Conservation (phyloP, 2,888 invertebrate genomes). For the Leptogaster cylindrica region DNA sequence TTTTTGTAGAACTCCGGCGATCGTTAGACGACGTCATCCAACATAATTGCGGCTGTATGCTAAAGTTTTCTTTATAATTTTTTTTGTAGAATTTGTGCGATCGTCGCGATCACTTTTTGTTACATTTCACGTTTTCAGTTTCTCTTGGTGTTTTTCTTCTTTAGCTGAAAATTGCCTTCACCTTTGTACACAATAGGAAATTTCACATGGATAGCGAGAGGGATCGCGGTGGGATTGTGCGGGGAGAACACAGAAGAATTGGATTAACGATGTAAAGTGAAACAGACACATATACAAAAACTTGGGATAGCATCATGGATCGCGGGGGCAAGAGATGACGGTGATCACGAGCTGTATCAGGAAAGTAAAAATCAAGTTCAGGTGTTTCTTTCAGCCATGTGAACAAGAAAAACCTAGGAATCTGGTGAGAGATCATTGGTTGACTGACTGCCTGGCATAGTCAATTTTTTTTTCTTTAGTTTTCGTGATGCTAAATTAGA, state of each 20-base stretch:
- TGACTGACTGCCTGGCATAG: too few relatives aligned
- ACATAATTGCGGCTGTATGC: too few relatives aligned
- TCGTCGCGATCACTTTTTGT: constrained; percentile 4
- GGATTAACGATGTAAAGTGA: constrained; percentile 19
- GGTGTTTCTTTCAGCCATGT: constrained; percentile 41
- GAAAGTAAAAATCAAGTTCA: constrained; percentile 46
- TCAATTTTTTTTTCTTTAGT: too few relatives aligned
- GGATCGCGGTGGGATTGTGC: not conserved
- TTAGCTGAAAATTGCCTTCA: constrained; percentile 23
- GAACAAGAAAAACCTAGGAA: constrained; percentile 41
- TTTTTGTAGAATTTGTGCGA: too few relatives aligned
- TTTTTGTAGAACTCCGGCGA: not conserved
- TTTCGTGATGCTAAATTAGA: too few relatives aligned
- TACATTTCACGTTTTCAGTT: constrained; percentile 11
- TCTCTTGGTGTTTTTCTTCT: constrained; percentile 10
- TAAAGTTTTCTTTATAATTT: not conserved
- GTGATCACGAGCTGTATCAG: constrained; percentile 31
- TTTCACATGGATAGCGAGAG: constrained; percentile 10
- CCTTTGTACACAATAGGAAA: constrained; percentile 27
- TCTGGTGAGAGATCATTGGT: too few relatives aligned
- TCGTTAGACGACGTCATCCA: too few relatives aligned
- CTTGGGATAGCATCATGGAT: not conserved
- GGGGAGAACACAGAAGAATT: not conserved
- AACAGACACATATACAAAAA: not conserved
- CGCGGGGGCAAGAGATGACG: not conserved